Evolutionary conservation across 2,888 invertebrate species (phyloP).

Genomic region (Muschampia staudingeri): DNA sequence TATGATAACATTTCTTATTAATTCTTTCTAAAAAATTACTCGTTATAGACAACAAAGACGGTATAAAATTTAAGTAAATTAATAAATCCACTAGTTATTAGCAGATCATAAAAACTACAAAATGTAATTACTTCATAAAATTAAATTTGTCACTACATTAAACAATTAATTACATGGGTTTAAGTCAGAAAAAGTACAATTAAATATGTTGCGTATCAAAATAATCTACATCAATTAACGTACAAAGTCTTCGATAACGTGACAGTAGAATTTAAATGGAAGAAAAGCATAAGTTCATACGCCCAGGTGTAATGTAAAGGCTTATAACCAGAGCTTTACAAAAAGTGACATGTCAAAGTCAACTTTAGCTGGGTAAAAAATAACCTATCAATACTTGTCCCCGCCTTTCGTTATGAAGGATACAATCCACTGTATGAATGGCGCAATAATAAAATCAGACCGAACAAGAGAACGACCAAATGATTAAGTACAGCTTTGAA

Average conservation of each 20-base stretch:
- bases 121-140: not conserved
- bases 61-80: not conserved
- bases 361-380: slow-evolving; percentile 33
- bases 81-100: not conserved
- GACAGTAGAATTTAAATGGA: slow-evolving; percentile 13
- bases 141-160: not conserved
- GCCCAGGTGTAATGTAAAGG: slow-evolving; percentile 38
- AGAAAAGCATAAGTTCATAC: slow-evolving; percentile 31
- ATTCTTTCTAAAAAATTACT: too few relatives aligned
- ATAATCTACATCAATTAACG: slow-evolving; percentile 32
- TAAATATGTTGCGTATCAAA: slow-evolving; percentile 14
- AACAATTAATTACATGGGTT: not conserved
- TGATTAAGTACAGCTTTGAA: not conserved
- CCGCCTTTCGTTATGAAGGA: slow-evolving; percentile 16
- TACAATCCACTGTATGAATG: not conserved
- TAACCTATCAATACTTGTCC: slow-evolving; percentile 34
- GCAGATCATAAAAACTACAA: not conserved
- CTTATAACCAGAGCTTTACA: slow-evolving; percentile 22
- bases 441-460: not conserved
- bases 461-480: not conserved
- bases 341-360: slow-evolving; percentile 43
- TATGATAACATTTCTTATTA: too few relatives aligned
- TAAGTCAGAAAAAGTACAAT: slow-evolving; percentile 15
- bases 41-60: not conserved
- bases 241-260: slow-evolving; percentile 18